Evolutionary conservation across 2,113 vertebrate species (phyloP), one percentile per base, ranked within the genome.

Genomic region (Maccullochella peelii): DNA sequence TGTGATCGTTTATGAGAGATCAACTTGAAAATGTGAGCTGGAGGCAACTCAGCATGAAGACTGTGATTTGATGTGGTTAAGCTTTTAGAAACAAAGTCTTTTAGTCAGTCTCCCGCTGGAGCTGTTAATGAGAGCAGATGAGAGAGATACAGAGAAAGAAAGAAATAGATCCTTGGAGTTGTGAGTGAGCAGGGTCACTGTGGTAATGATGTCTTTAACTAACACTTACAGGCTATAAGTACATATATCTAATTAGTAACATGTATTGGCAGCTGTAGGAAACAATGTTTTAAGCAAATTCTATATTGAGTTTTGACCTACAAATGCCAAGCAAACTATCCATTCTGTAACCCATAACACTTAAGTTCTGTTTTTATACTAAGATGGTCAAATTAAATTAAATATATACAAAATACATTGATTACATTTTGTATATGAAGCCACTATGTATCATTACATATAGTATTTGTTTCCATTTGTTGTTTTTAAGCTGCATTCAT

Each of bases 1-100:
- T 78, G 68, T 50, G 74, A 82, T 25, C 15, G 18, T 72, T 84
- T 30, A 67, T 58, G 63, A 78, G 50, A 78, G 50, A 65, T 72
- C 73, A 71, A 65, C 74, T 21, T 47, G 12, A 21, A 69, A 30
- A 62, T 61, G 36, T 42, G 58, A 72, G 73, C 74, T 84, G 59
- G 23, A 78, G 81, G 47, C 73, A 23, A 25, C 73, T 15, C 66
- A 70, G 73, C 66, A 44, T 36, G 57, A 71, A 54, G 20, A 77
- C 7, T 47, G 10, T 36, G 25, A 68, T 25, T 5, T 58, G 40
- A 59, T 49, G 65, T 49, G 3, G 40, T 44, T 44, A 27, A 25
- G 69, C 44, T 23, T 52, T 70, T 52, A 36, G 27, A 69, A 40
- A 66, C 63, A n/a, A 65, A 65, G 23, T 66, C 21, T 65, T n/a